These are phyloP conservation scores for Pardosa pseudoannulata DNA, from an alignment of 2,888 invertebrate species.

Conservation along the genomic window DNA sequence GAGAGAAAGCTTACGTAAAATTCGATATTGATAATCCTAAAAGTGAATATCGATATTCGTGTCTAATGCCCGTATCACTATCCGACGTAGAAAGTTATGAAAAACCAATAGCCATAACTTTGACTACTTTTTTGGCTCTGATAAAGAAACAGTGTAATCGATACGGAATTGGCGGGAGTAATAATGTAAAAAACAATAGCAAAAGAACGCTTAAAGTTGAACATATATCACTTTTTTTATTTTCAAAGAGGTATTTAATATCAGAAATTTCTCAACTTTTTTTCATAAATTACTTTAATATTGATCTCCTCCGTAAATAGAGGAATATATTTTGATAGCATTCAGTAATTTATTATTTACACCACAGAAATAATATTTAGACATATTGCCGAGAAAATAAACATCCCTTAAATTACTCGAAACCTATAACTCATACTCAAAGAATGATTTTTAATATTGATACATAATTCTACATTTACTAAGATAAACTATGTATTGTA, in stretches of 20 bases:
- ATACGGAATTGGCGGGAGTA: neutral
- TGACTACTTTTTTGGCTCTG: neutral
- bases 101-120: slow-evolving; percentile 5
- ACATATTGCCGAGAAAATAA: no score
- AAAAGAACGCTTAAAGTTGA: neutral
- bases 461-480: no score
- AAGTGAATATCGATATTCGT: slow-evolving; percentile 15
- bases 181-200: neutral
- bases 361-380: no score
- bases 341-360: neutral
- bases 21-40: slow-evolving; percentile 11
- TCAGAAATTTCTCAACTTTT: neutral
- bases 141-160: neutral
- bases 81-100: neutral
- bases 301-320: neutral
- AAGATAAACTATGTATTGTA: no score
- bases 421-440: no score
- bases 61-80: slow-evolving; percentile 15
- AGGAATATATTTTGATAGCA: neutral
- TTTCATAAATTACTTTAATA: neutral
- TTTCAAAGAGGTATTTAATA: neutral
- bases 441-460: no score
- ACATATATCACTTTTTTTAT: neutral
- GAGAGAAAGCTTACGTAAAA: neutral
- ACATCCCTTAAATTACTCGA: no score